Conservation (phyloP, 2,113 vertebrate species). For the Pygoscelis adeliae region DNA sequence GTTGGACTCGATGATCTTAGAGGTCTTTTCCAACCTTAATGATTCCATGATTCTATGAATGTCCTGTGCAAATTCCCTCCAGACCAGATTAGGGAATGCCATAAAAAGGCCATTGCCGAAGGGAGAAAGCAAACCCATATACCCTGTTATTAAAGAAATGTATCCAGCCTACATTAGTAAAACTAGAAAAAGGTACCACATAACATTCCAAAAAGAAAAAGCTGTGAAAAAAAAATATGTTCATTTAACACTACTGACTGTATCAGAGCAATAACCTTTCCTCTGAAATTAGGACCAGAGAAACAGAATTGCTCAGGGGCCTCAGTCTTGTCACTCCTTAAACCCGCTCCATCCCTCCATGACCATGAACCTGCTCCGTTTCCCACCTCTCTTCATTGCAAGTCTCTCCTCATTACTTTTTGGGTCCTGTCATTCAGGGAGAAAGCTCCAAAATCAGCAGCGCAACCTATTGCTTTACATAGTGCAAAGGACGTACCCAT, state of each 20-base stretch:
- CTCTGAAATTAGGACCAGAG: not conserved
- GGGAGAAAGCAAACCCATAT: not conserved
- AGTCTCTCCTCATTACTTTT: not conserved
- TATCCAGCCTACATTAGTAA: not conserved
- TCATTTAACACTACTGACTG: not conserved
- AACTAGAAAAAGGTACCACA: not conserved
- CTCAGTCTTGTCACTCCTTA: not conserved
- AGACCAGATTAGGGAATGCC: not conserved
- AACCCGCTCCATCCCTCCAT: rapidly evolving
- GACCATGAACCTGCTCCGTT: not conserved
- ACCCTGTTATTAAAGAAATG: not conserved
- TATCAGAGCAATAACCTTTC: not conserved
- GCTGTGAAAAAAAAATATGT: not conserved
- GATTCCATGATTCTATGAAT: too few species aligned
- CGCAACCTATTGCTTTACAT: not conserved
- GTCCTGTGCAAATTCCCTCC: not conserved
- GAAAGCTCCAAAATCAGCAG: not conserved
- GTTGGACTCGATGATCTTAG: too few species aligned
- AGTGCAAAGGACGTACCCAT: rapidly evolving
- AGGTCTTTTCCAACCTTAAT: too few species aligned
- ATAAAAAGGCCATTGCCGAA: not conserved
- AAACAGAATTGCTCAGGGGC: rapidly evolving
- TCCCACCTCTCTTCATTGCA: not conserved
- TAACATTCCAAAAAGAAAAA: not conserved
- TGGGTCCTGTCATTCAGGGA: not conserved